These are phyloP conservation scores for Cyanoderma ruficeps DNA, from an alignment of 2,113 vertebrate species.

Conservation along the genomic window DNA sequence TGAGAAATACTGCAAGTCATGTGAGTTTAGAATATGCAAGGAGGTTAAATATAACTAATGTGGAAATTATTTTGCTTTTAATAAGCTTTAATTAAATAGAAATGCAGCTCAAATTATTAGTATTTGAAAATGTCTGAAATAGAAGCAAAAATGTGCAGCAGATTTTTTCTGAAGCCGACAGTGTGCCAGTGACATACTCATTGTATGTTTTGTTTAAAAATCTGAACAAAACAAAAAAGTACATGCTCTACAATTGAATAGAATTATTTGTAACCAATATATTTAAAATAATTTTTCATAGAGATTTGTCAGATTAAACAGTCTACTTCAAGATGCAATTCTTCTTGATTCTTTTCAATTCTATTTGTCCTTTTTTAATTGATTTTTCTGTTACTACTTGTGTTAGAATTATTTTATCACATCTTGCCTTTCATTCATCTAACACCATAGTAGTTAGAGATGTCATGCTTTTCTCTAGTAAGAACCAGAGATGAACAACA, in stretches of 20 bases:
- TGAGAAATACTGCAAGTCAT: neutral
- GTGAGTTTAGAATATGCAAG: neutral
- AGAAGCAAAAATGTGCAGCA: neutral
- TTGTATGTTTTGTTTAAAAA: neutral
- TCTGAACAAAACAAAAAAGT: neutral
- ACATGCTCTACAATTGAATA: rapidly evolving
- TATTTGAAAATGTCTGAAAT: neutral
- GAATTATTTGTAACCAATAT: neutral
- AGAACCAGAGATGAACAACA: neutral
- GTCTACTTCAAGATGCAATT: neutral
- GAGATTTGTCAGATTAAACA: neutral
- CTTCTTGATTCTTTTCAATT: neutral
- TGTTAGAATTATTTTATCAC: neutral
- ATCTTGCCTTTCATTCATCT: neutral
- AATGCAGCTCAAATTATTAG: neutral
- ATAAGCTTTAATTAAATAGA: neutral
- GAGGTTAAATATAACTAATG: neutral
- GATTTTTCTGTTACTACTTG: neutral
- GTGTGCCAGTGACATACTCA: neutral
- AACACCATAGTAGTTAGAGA: neutral
- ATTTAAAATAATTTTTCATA: neutral
- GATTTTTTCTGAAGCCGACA: neutral
- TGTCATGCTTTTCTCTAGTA: neutral
- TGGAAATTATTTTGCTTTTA: neutral
- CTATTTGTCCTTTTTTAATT: neutral